Evolutionary conservation across 2,888 invertebrate genomes (phyloP), one percentile per base, ranked within the genome.

Genomic region (Nineta flava): DNA sequence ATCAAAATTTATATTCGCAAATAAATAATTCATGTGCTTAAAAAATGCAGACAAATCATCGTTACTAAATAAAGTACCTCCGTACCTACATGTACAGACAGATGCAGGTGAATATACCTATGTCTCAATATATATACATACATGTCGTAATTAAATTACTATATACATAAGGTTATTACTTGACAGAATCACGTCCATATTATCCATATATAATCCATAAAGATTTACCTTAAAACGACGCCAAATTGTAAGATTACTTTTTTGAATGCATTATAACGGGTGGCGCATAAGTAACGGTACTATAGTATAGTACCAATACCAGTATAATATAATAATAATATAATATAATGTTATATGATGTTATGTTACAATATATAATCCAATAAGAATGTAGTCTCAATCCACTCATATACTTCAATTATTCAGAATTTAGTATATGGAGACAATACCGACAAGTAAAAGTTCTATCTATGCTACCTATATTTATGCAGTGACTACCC

Each of bases 181-280:
- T 16, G 7, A n/a, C 17, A 16, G 42, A 19, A 42, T 42, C 17
- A 42, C 15, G 42, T 16, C 10, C 12, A 42, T 42, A 42, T 42
- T 6, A 10, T n/a, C n/a, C 7, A 19, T 19, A 42, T 19, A 19
- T 42, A 42, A 19, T 44, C 44, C 47, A 55, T 58, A 59, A 59
- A 59, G 56, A 59, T 58, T 57, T 57, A 54, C 57, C 57, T 55
- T 56, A 56, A 55, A 53, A 54, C 53, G 54, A 47, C 34, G 46
- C 51, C 42, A 46, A 52, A 44, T 49, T 49, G 53, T 51, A 45
- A 51, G 53, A 55, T 55, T 54, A 56, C 54, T 53, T 55, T 57
- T 56, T 58, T 57, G 54, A 57, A 54, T 54, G 55, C 50, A 48
- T 44, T n/a, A n/a, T n/a, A n/a, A n/a, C n/a, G n/a, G n/a, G n/a